Conservation (phyloP, 2,113 vertebrate species). For the Elephas maximus region DNA sequence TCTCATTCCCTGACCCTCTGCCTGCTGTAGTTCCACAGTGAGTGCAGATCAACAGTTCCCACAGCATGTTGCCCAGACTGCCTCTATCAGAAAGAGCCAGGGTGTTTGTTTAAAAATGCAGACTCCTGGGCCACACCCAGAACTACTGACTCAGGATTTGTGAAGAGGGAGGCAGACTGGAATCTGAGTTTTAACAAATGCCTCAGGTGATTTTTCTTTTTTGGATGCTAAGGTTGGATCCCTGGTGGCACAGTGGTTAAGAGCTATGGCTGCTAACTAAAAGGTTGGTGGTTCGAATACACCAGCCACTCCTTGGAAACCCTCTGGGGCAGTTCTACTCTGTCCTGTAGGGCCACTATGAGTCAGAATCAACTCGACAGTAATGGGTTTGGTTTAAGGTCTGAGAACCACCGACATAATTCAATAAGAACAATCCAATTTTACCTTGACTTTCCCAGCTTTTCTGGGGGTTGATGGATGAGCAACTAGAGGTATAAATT, state of each 20-base stretch:
- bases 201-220: not conserved
- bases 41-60: not conserved
- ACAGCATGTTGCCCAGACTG: not conserved
- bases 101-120: not conserved
- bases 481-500: not conserved
- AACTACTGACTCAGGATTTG: not conserved
- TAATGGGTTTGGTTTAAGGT: too few species aligned
- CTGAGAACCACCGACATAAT: not conserved
- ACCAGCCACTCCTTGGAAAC: too few species aligned
- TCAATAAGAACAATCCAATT: slow-evolving; percentile 21
- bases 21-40: not conserved
- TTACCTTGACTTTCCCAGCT: slow-evolving; percentile 16
- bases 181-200: not conserved
- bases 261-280: too few species aligned
- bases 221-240: not conserved
- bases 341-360: too few species aligned
- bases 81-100: not conserved
- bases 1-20: not conserved
- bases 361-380: too few species aligned
- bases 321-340: too few species aligned
- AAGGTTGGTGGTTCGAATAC: too few species aligned
- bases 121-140: not conserved
- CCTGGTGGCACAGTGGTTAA: too few species aligned
- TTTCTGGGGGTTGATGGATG: not conserved
- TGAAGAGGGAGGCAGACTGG: not conserved